A percentile compares a stretch with the other conserved stretches of the same genome.
Evolutionary conservation across 2,113 vertebrate genomes (phyloP).

Genomic region (Sebastes fasciatus): DNA sequence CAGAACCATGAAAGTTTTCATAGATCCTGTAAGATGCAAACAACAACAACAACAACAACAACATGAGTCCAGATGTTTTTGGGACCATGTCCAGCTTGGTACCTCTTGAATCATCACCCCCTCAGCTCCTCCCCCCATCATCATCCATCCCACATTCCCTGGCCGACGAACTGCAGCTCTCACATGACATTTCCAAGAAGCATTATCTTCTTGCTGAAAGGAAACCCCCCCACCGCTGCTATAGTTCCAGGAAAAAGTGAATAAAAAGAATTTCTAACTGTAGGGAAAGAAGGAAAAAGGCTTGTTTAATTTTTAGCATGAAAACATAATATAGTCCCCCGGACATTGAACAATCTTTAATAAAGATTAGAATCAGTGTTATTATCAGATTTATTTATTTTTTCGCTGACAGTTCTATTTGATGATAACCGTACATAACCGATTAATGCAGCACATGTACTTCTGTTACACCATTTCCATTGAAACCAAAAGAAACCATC

Average conservation of each 20-base stretch:
- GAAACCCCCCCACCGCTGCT: background rate
- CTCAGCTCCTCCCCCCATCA: conserved; percentile 37
- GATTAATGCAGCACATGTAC: background rate
- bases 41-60: conserved; percentile 22
- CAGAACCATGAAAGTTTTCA: conserved; percentile 22
- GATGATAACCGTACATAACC: background rate
- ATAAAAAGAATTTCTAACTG: conserved; percentile 14
- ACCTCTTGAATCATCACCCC: conserved; percentile 51
- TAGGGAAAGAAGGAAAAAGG: background rate
- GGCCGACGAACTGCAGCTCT: conserved; percentile 28
- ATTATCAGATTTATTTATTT: background rate
- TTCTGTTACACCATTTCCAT: background rate
- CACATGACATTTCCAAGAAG: conserved; percentile 52
- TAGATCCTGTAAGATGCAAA: conserved; percentile 23
- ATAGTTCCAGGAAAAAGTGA: conserved; percentile 46
- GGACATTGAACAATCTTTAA: too few relatives aligned
- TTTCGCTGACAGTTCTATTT: background rate
- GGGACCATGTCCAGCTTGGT: conserved; percentile 24
- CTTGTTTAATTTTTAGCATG: too few relatives aligned
- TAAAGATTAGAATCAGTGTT: too few relatives aligned
- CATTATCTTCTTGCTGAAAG: conserved; percentile 51
- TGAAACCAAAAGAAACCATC: conserved; percentile 30
- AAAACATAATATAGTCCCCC: too few relatives aligned
- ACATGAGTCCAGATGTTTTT: conserved; percentile 45
- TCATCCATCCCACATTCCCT: conserved; percentile 42